phyloP scores from a whole-genome alignment of 2,888 invertebrate genomes.

The Dynastes hyllus region DNA sequence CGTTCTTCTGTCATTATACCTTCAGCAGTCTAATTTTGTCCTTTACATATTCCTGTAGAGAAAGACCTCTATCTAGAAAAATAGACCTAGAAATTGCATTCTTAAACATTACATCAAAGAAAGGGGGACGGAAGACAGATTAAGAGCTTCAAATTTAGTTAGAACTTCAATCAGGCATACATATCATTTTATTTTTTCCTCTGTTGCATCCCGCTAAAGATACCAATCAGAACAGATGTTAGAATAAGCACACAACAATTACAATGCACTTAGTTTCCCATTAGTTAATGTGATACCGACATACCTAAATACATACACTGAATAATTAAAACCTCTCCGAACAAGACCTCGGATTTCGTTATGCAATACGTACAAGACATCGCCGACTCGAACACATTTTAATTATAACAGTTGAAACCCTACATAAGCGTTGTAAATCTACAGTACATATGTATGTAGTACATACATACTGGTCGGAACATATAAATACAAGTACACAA shows the following conservation, averaged over 20 bases:
- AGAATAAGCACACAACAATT: conserved; percentile 33
- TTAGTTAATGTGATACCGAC: conserved; percentile 37
- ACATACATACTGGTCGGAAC: conserved; percentile 14
- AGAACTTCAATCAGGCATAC: neutral
- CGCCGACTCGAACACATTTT: conserved; percentile 25
- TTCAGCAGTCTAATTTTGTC: no score
- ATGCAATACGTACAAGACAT: neutral
- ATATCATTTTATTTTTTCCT: conserved; percentile 7
- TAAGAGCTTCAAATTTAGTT: conserved; percentile 10
- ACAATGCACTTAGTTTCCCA: conserved; percentile 45
- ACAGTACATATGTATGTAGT: conserved; percentile 1
- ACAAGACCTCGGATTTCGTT: conserved; percentile 28
- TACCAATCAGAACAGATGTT: conserved; percentile 35
- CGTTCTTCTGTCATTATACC: no score
- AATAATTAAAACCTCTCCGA: conserved; percentile 31
- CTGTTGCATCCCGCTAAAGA: conserved; percentile 6
- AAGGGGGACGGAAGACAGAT: neutral
- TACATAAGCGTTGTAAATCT: conserved; percentile 1
- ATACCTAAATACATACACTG: conserved; percentile 22
- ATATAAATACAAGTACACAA: conserved; percentile 52
- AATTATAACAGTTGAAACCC: conserved; percentile 33
- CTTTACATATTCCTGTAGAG: no score
- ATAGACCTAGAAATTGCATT: no score
- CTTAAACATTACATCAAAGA: no score
- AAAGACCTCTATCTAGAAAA: no score